Base-by-base conservation (phyloP, 1,140 invertebrate genomes). In the Hylyphantes graminicola region DNA sequence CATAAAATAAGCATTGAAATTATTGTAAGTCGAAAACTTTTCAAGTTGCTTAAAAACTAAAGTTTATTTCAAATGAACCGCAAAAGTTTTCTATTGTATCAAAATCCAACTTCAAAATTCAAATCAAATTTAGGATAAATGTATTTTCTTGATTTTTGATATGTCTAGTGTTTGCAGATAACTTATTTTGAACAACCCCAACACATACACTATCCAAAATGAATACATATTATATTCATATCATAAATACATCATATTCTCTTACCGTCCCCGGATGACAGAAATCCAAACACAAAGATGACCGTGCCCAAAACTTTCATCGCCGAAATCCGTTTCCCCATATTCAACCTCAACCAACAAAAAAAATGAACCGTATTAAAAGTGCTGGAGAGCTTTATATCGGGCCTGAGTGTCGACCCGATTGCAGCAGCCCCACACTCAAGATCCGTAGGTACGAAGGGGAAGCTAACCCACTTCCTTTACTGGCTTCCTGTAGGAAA, bases 381-480 rank as follows among this genome's bases (percentile, higher is more conserved):
- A 83, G 80, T 83, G 59, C 57, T 73, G 70, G 80, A 75, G 72
- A 83, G 80, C 72, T 65, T 83, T 74, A 83, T 83, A 83, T 83
- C 65, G 80, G 59, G 61, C 67, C 67, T 70, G 19, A 65, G 80
- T 83, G 57, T 70, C 80, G 80, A 83, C 80, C 80, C 59, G 48
- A 78, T 48, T 74, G 72, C 59, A 83, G 48, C 64, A 54, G 63
- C 80, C 63, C 59, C 63, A 21, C 21, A 50, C 70, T 61, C 54
- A 55, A 59, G 19, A 35, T 70, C 80, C 73, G 70, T 83, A 72
- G 80, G 80, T 83, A 83, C 80, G 80, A 83, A 83, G 80, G 80
- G 80, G 75, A 83, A 83, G 80, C 80, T 83, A 83, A 83, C 80
- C 80, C 35, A 83, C 72, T 83, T 83, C 80, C 80, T 74, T 61